Evolutionary conservation across 2,113 vertebrate species (phyloP).

Genomic region (Seriola aureovittata): DNA sequence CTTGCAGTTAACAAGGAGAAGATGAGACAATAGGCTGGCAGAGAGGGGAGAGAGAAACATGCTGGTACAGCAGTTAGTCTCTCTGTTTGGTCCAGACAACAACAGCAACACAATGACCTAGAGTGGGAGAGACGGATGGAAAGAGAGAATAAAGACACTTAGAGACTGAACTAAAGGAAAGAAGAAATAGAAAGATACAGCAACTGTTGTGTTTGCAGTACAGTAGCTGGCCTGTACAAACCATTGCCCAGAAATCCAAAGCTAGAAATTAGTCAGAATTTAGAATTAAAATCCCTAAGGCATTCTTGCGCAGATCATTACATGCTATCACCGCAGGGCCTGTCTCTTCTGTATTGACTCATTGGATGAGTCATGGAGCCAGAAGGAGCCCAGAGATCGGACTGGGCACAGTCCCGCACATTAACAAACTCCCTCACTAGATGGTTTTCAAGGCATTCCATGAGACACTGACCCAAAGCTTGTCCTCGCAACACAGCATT

Average conservation of each 20-base stretch:
- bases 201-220: not conserved
- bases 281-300: conserved; percentile 11
- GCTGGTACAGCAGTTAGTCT: not conserved
- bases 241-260: not conserved
- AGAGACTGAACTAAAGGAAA: not conserved
- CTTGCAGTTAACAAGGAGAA: conserved; percentile 1
- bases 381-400: conserved; percentile 10
- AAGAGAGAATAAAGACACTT: not conserved
- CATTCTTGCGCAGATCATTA: conserved; percentile 1
- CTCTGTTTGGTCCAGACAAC: not conserved
- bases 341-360: conserved; percentile 30
- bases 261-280: conserved; percentile 7
- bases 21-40: conserved; percentile 2
- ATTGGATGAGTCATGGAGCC: conserved; percentile 53
- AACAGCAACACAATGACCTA: not conserved
- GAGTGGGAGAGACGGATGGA: conserved; percentile 1
- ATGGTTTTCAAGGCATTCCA: conserved; percentile 75
- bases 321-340: conserved; percentile 8
- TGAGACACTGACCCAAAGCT: conserved; percentile 68
- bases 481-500: conserved; percentile 69
- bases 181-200: conserved; percentile 5
- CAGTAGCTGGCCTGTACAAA: conserved; percentile 11
- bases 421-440: conserved; percentile 36
- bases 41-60: not conserved
- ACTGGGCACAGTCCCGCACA: conserved; percentile 17